phyloP scores from a whole-genome alignment of 2,797 vertebrate species.

The Otolemur crassicaudatus region DNA sequence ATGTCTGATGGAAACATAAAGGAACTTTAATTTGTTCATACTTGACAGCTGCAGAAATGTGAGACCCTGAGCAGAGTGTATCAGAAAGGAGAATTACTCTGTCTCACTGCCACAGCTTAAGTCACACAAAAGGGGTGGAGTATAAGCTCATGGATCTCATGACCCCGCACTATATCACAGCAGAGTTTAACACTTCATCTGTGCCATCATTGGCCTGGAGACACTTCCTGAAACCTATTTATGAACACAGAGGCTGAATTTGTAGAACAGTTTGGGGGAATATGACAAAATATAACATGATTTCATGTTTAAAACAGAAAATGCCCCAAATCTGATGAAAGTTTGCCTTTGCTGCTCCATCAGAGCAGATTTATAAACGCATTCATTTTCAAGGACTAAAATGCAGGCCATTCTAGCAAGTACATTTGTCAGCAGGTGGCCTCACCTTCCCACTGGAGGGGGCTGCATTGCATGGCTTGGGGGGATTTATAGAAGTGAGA shows the following conservation, averaged over 20 bases:
- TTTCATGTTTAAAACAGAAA: slow-evolving; percentile 59
- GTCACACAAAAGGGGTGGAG: not conserved
- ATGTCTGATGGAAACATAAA: slow-evolving; percentile 57
- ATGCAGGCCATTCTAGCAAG: not conserved
- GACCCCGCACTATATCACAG: not conserved
- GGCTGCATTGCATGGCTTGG: not conserved
- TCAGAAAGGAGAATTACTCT: slow-evolving; percentile 16
- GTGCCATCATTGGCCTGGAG: not conserved
- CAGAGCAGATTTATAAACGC: slow-evolving; percentile 3
- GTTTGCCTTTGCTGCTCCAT: slow-evolving; percentile 33
- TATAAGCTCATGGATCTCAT: not conserved
- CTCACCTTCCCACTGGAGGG: not conserved
- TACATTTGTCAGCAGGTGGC: rapidly evolving
- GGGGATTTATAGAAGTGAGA: not conserved
- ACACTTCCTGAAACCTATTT: slow-evolving; percentile 40
- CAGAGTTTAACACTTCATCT: not conserved
- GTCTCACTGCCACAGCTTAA: not conserved
- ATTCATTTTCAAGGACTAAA: slow-evolving; percentile 29
- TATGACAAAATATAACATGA: not conserved
- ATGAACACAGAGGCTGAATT: not conserved
- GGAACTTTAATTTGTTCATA: slow-evolving; percentile 58
- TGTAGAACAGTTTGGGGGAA: slow-evolving; percentile 7
- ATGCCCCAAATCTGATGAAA: not conserved
- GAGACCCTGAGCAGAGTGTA: not conserved
- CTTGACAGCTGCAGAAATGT: slow-evolving; percentile 61